A percentile compares a stretch with the other conserved stretches of the same genome.
Evolutionary conservation across 2,797 vertebrate genomes (phyloP).

Genomic region (Lepilemur septentrionalis): DNA sequence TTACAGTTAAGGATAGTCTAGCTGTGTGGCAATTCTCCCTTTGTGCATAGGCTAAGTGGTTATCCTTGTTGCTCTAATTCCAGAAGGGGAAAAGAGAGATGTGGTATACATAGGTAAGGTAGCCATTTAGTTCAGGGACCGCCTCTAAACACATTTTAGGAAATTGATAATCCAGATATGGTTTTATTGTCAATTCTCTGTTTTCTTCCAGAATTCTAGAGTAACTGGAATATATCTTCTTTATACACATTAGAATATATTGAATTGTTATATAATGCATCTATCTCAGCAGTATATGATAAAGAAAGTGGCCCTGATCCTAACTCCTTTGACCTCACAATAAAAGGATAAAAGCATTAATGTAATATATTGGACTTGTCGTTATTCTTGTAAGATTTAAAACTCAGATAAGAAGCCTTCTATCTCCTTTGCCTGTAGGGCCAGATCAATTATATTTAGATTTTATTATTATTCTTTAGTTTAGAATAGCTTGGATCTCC

Average conservation of each 20-base stretch:
- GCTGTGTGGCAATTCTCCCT: neutral
- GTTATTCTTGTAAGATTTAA: constrained; percentile 16
- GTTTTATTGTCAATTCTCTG: neutral
- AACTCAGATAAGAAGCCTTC: neutral
- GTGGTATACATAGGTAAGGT: neutral
- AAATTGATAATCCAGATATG: neutral
- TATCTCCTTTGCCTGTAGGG: neutral
- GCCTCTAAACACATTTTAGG: neutral
- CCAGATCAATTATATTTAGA: neutral
- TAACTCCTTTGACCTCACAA: neutral
- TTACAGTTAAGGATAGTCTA: neutral
- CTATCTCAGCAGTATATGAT: neutral
- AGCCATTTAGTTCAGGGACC: neutral
- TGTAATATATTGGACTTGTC: neutral
- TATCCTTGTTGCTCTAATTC: neutral
- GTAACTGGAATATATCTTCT: neutral
- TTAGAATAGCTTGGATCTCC: neutral
- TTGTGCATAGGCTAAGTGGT: neutral
- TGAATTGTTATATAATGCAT: neutral
- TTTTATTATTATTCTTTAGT: neutral
- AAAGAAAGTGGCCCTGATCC: neutral
- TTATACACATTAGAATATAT: neutral
- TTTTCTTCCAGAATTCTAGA: neutral
- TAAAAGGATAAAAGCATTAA: neutral
- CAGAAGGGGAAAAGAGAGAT: neutral